Evolutionary conservation across 2,888 invertebrate genomes (phyloP).

Genomic region (Epinotia nisella): DNA sequence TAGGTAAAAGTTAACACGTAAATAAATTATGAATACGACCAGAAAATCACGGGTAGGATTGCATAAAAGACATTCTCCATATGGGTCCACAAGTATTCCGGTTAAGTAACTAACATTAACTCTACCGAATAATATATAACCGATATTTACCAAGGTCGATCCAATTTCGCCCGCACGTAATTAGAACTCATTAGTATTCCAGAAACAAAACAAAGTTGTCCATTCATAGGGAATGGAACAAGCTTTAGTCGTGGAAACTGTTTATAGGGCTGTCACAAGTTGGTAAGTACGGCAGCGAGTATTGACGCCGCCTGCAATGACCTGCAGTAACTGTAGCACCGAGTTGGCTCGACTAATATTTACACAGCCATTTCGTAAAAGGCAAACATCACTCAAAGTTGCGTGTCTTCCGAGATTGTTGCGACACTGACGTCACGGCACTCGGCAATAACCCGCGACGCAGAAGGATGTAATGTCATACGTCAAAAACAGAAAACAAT

Average conservation of each 20-base stretch:
- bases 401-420: conserved; percentile 43
- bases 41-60: no score
- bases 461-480: conserved; percentile 42
- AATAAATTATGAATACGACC: no score
- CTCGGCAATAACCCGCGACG: conserved; percentile 41
- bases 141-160: background rate
- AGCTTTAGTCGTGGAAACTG: conserved; percentile 1
- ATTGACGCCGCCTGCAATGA: conserved; percentile 23
- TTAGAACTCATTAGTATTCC: background rate
- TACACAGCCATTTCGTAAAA: conserved; percentile 27
- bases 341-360: conserved; percentile 14
- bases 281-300: background rate
- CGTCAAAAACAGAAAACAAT: conserved; percentile 41
- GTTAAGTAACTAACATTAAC: no score
- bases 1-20: no score
- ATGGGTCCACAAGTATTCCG: no score
- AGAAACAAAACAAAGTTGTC: conserved; percentile 6
- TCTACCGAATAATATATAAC: background rate
- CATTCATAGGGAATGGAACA: conserved; percentile 4
- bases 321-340: conserved; percentile 7
- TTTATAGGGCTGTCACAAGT: conserved; percentile 3
- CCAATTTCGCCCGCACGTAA: background rate
- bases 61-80: no score
- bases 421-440: conserved; percentile 38
- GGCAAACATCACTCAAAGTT: conserved; percentile 40